These are phyloP conservation scores for Aphelenchoides fujianensis DNA, from an alignment of 1,140 invertebrate species.

Conservation along the genomic window DNA sequence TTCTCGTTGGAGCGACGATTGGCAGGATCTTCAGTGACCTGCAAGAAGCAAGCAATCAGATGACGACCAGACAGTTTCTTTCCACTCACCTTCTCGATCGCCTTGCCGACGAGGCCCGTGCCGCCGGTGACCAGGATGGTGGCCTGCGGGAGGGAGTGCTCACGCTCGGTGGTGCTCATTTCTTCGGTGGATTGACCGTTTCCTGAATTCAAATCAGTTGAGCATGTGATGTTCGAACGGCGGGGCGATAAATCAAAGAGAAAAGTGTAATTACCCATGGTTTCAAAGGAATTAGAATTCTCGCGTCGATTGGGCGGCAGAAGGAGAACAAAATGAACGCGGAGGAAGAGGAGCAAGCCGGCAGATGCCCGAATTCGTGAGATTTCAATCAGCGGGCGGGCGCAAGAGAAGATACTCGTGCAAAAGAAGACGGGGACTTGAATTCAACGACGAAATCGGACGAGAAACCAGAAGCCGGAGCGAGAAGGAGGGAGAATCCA, in stretches of 20 bases:
- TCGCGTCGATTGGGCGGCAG: background rate
- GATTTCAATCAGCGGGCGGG: background rate
- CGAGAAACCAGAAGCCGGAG: too few relatives aligned
- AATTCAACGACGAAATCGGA: too few relatives aligned
- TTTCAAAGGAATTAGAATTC: background rate
- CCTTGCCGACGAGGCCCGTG: conserved; percentile 57
- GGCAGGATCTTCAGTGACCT: conserved; percentile 69
- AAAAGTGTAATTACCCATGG: background rate
- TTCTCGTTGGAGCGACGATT: conserved; percentile 69
- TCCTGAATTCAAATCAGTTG: background rate
- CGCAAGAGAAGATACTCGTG: too few relatives aligned
- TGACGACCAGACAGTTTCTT: too few relatives aligned
- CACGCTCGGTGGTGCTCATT: conserved; percentile 5
- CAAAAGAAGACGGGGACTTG: too few relatives aligned
- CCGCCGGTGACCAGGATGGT: conserved; percentile 59
- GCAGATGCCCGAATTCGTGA: background rate
- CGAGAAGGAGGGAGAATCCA: too few relatives aligned
- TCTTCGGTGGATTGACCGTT: conserved; percentile 18
- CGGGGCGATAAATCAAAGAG: too few relatives aligned
- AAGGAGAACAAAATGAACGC: background rate
- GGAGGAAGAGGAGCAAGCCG: background rate
- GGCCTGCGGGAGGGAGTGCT: conserved; percentile 16
- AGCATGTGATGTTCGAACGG: background rate
- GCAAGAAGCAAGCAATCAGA: conserved; percentile 17
- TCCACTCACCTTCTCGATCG: conserved; percentile 50